Percentiles rank a stretch among this genome's conserved stretches.
Evolutionary conservation across 2,113 vertebrate species (phyloP).

Genomic region (Perca schrenkii): DNA sequence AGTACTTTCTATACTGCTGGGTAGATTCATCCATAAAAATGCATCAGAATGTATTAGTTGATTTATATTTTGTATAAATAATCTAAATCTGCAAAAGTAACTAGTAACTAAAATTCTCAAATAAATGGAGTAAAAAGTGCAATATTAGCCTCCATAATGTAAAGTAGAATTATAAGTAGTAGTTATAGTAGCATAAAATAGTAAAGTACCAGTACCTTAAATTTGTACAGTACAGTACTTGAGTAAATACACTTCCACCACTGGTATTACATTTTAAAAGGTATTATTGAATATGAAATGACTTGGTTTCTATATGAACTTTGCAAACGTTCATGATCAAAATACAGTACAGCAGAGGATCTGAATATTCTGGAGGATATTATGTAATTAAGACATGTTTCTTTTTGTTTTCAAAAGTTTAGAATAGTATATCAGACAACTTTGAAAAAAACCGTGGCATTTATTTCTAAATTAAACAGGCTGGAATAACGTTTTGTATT

Average conservation of each 20-base stretch:
- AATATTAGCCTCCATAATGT: background rate
- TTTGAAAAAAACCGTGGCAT: background rate
- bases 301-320: background rate
- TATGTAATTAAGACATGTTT: background rate
- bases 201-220: background rate
- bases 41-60: no score
- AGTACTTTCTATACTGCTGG: no score
- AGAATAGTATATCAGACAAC: no score
- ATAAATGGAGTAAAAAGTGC: background rate
- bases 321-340: background rate
- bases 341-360: background rate
- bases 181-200: background rate
- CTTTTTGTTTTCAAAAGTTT: background rate
- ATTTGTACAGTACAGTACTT: background rate
- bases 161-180: background rate
- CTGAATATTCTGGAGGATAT: background rate
- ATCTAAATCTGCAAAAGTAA: no score
- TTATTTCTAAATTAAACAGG: background rate
- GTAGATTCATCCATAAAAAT: no score
- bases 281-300: background rate
- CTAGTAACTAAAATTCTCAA: no score
- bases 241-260: no score
- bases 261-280: no score
- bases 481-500: background rate
- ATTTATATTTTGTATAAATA: no score